These are phyloP conservation scores for Caenorhabditis brenneri DNA, from an alignment of 1,140 invertebrate genomes.

Conservation along the genomic window DNA sequence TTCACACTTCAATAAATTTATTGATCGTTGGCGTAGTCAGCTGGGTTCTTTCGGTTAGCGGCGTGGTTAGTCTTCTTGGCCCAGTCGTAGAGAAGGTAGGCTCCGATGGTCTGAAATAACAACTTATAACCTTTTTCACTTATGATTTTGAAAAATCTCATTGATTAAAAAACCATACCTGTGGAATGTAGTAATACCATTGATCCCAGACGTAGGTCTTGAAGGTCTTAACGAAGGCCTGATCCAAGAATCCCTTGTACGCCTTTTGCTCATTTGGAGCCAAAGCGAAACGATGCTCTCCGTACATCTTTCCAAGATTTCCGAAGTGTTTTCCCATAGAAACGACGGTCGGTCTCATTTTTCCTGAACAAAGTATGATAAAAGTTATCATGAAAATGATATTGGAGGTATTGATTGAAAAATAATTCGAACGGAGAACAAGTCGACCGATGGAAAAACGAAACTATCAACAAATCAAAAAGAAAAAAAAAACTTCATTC, in stretches of 20 bases:
- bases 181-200: slow-evolving; percentile 68
- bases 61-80: slow-evolving; percentile 78
- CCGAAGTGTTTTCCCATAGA: slow-evolving; percentile 64
- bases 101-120: slow-evolving; percentile 36
- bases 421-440: neutral
- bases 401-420: neutral
- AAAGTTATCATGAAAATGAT: too few relatives aligned
- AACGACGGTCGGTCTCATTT: slow-evolving; percentile 62
- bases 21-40: slow-evolving; percentile 85
- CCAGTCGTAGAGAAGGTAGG: slow-evolving; percentile 78
- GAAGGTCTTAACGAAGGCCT: slow-evolving; percentile 64
- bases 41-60: slow-evolving; percentile 82
- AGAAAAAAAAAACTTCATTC: neutral
- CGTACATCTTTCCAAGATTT: slow-evolving; percentile 66
- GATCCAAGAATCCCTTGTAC: slow-evolving; percentile 64
- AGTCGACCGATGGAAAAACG: too few relatives aligned
- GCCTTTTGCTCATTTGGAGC: slow-evolving; percentile 67
- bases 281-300: slow-evolving; percentile 65
- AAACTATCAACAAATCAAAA: neutral
- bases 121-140: too few relatives aligned
- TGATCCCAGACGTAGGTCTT: slow-evolving; percentile 63
- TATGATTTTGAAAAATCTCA: too few relatives aligned
- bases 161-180: too few relatives aligned
- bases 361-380: slow-evolving; percentile 35
- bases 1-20: slow-evolving; percentile 74